Percentiles rank a stretch among this genome's conserved stretches.
Conservation (phyloP, 2,888 invertebrate species). For the Caenorhabditis sp. region DNA sequence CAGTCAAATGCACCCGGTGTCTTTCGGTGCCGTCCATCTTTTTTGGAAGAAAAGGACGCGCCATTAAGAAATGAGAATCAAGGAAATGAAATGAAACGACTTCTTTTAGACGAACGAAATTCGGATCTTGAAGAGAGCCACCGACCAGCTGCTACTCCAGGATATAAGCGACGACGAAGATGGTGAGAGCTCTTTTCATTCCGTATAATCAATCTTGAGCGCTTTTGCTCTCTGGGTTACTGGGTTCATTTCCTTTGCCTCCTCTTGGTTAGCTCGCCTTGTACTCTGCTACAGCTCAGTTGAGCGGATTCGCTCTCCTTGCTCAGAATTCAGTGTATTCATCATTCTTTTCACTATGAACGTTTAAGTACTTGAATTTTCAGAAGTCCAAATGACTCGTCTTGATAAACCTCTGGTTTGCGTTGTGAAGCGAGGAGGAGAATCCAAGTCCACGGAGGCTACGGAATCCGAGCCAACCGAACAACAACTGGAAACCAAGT, state of each 20-base stretch:
- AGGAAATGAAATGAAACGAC: slow-evolving; percentile 17
- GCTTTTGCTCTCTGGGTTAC: neutral
- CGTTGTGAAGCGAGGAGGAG: slow-evolving; percentile 64
- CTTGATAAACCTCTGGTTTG: slow-evolving; percentile 70
- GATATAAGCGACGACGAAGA: slow-evolving; percentile 75
- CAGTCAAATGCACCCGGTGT: neutral
- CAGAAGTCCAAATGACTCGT: slow-evolving; percentile 75
- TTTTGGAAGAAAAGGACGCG: slow-evolving; percentile 5
- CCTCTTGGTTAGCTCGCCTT: neutral
- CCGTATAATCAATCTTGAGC: slow-evolving; percentile 14
- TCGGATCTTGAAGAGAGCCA: slow-evolving; percentile 70
- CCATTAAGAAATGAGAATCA: slow-evolving; percentile 21
- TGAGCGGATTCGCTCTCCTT: too few species aligned
- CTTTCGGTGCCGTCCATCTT: neutral
- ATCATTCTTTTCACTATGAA: too few species aligned
- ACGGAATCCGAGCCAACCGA: slow-evolving; percentile 25
- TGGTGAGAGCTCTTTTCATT: slow-evolving; percentile 49
- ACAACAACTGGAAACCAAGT: slow-evolving; percentile 14
- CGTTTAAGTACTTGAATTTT: too few species aligned
- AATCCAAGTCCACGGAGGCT: slow-evolving; percentile 25
- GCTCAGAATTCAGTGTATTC: neutral
- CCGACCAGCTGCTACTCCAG: slow-evolving; percentile 65
- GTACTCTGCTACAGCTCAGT: too few species aligned
- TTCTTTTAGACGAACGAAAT: slow-evolving; percentile 60
- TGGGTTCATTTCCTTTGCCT: neutral